phyloP scores from a whole-genome alignment of 2,888 invertebrate species.

The Cyclophora punctaria region DNA sequence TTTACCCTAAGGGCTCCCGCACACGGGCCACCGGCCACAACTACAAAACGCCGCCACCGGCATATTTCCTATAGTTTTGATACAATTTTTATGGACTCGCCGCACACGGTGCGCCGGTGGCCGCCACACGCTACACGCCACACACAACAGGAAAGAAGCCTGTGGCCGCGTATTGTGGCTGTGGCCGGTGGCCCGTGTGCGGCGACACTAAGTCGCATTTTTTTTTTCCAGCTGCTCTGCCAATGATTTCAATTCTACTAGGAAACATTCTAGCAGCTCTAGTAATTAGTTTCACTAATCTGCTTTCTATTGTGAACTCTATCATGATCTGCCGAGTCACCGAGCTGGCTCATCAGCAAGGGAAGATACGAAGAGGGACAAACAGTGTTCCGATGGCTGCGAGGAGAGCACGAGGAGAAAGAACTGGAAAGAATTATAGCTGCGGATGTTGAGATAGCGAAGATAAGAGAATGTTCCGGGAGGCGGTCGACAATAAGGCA shows the following conservation, averaged over 20 bases:
- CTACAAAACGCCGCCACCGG: too few relatives aligned
- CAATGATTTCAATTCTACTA: slow-evolving; percentile 33
- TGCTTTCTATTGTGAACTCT: slow-evolving; percentile 58
- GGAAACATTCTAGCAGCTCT: slow-evolving; percentile 37
- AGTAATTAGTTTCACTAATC: slow-evolving; percentile 63
- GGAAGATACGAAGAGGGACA: slow-evolving; percentile 67
- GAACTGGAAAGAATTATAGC: slow-evolving; percentile 23
- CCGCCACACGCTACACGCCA: too few relatives aligned
- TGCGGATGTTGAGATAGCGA: slow-evolving; percentile 28
- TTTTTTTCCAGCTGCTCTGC: slow-evolving; percentile 37
- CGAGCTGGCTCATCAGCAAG: slow-evolving; percentile 76
- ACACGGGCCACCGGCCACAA: too few relatives aligned
- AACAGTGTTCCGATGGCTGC: slow-evolving; percentile 67
- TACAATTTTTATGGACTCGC: too few relatives aligned
- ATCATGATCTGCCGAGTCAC: slow-evolving; percentile 73
- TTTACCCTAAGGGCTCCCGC: too few relatives aligned
- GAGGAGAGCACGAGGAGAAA: slow-evolving; percentile 58
- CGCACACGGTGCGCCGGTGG: too few relatives aligned
- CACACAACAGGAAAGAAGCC: too few relatives aligned
- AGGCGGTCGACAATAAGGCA: slow-evolving; percentile 13
- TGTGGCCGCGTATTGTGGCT: too few relatives aligned
- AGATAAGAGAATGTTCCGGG: slow-evolving; percentile 18
- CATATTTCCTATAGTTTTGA: too few relatives aligned
- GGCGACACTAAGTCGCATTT: too few relatives aligned
- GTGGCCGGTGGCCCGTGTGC: too few relatives aligned